Evolutionary conservation across 2,888 invertebrate species (phyloP), one percentile per base, ranked within the genome.

Genomic region (Catonia carolina): DNA sequence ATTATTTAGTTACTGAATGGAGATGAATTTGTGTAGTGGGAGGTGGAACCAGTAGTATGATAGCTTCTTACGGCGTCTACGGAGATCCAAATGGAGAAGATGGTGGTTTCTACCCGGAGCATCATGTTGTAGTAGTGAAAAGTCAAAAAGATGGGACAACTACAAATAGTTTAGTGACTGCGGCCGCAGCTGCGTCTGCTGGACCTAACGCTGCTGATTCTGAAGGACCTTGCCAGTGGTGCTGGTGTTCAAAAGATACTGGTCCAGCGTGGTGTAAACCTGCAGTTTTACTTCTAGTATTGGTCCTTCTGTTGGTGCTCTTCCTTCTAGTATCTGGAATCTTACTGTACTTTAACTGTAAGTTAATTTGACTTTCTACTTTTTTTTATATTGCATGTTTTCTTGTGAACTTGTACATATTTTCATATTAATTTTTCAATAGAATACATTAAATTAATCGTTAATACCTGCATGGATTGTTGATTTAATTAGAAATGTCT

Each of bases 321-420:
- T 80, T 80, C 68, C 77, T 80, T 22, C 71, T 79, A 67, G 75
- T 80, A 61, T 79, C 80, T 62, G 79, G 79, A 52, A 75, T 80
- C 55, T 73, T 80, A 42, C 76, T 81, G 56, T 81, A 80, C 70
- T 78, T 78, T 66, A 80, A 80, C 70, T 80, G 81, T 81, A 73
- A 74, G 80, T 79, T 49, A 70, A 8, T 20, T n/a, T n/a, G n/a
- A n/a, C n/a, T n/a, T n/a, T n/a, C n/a, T 20, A 4, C 36, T 35
- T 14, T 14, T 33, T 22, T 15, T 49, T 18, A 33, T 49, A 14
- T 36, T 33, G 14, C 2, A 14, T 36, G 14, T 18, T 12, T n/a
- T n/a, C n/a, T n/a, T n/a, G n/a, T n/a, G n/a, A n/a, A n/a, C n/a
- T n/a, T n/a, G n/a, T n/a, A n/a, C n/a, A n/a, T n/a, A n/a, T n/a